phyloP scores from a whole-genome alignment of 2,888 invertebrate species.

The Malthinus flaveolus region DNA sequence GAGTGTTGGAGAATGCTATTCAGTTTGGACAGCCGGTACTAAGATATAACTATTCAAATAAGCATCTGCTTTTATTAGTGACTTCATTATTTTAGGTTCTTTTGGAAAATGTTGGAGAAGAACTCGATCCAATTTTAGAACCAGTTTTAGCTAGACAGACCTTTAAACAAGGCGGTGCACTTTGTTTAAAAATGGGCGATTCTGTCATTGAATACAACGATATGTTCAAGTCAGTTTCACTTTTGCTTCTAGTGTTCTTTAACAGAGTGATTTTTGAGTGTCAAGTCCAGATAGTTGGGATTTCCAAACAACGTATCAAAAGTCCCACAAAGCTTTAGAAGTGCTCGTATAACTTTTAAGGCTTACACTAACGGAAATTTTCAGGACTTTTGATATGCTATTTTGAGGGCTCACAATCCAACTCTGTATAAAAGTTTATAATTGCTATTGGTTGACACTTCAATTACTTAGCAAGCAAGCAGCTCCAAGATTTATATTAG shows the following conservation, averaged over 20 bases:
- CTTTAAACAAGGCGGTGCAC: constrained; percentile 85
- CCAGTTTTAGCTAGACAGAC: constrained; percentile 88
- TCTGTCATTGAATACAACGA: constrained; percentile 85
- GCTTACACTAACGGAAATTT: too few relatives aligned
- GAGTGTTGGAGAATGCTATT: constrained; percentile 82
- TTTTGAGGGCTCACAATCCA: too few relatives aligned
- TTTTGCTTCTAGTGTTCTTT: too few relatives aligned
- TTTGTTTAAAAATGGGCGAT: constrained; percentile 90
- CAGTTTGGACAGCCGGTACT: constrained; percentile 80
- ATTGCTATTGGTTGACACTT: not conserved
- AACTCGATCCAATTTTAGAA: constrained; percentile 88
- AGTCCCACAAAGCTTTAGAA: too few relatives aligned
- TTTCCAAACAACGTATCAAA: too few relatives aligned
- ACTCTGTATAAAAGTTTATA: too few relatives aligned
- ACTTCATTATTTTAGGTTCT: constrained; percentile 60
- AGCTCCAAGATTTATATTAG: too few relatives aligned
- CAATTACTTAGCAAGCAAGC: not conserved
- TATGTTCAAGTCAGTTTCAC: constrained; percentile 76
- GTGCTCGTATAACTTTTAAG: too few relatives aligned
- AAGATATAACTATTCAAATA: constrained; percentile 11
- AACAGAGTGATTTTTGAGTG: too few relatives aligned
- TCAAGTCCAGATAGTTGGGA: too few relatives aligned
- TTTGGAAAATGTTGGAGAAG: constrained; percentile 89
- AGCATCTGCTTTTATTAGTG: too few relatives aligned
- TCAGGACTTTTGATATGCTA: too few relatives aligned